phyloP scores from a whole-genome alignment of 2,113 vertebrate genomes.

The Aramus guarauna region DNA sequence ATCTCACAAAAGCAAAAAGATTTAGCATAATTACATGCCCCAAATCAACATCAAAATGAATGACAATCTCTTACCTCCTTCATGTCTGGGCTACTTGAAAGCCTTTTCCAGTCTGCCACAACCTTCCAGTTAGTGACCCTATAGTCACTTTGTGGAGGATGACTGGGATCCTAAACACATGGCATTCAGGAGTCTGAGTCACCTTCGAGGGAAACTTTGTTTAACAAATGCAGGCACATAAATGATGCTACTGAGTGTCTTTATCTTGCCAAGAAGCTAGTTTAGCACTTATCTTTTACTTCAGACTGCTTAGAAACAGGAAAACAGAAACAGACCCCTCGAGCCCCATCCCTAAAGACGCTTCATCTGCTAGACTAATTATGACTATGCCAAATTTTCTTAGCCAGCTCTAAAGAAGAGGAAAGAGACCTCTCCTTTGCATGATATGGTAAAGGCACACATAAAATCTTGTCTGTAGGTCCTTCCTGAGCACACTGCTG shows the following conservation, averaged over 20 bases:
- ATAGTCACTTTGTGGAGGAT: neutral
- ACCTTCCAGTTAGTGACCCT: neutral
- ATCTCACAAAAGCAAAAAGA: neutral
- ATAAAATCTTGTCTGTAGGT: neutral
- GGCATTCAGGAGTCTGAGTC: neutral
- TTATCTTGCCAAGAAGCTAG: neutral
- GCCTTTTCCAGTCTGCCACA: neutral
- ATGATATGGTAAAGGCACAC: neutral
- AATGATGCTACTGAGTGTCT: neutral
- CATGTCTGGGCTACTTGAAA: neutral
- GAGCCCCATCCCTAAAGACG: rapidly evolving
- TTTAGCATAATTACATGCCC: neutral
- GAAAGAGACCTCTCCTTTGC: neutral
- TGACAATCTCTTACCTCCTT: neutral
- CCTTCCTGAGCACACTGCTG: neutral
- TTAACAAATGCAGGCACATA: neutral
- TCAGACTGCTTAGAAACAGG: neutral
- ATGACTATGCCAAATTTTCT: neutral
- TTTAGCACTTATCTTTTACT: neutral
- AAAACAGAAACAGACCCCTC: neutral
- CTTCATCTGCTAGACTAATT: neutral
- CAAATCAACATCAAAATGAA: neutral
- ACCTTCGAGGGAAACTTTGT: neutral
- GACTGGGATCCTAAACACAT: neutral
- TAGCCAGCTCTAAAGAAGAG: neutral